Evolutionary conservation across 2,888 invertebrate genomes (phyloP).

Genomic region (Sphaerophoria rueppellii): DNA sequence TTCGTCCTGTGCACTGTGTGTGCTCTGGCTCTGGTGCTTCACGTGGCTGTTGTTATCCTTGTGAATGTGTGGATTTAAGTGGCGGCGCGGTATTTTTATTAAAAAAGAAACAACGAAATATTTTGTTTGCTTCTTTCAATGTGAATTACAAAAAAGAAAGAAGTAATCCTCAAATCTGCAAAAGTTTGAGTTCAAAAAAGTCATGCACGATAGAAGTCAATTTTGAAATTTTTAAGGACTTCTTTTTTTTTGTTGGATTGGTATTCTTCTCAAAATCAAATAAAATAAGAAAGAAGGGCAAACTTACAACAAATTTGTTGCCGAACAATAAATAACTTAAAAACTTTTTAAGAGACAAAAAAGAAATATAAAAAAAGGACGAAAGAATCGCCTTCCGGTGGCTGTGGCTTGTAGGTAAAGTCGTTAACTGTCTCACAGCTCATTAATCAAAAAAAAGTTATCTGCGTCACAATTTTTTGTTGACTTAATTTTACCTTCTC

Average conservation of each 20-base stretch:
- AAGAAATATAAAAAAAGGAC: slow-evolving; percentile 14
- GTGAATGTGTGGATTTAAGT: slow-evolving; percentile 5
- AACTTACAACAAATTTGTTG: not conserved
- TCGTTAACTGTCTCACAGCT: slow-evolving; percentile 31
- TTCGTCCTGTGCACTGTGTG: not conserved
- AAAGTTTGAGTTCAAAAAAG: slow-evolving; percentile 2
- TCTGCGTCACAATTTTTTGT: slow-evolving; percentile 11
- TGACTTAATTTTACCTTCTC: not conserved
- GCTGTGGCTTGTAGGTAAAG: not conserved
- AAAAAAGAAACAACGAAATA: slow-evolving; percentile 6
- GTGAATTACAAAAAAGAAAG: not conserved
- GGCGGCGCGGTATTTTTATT: slow-evolving; percentile 35
- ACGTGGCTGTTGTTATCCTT: slow-evolving; percentile 36
- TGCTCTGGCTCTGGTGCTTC: slow-evolving; percentile 10
- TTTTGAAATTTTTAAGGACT: slow-evolving; percentile 8
- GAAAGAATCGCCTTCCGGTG: slow-evolving; percentile 22
- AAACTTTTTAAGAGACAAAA: slow-evolving; percentile 11
- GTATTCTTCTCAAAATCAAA: not conserved
- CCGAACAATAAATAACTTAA: slow-evolving; percentile 25
- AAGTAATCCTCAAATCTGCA: slow-evolving; percentile 12
- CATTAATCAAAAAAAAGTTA: slow-evolving; percentile 60
- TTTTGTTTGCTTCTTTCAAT: slow-evolving; percentile 2
- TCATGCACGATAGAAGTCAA: slow-evolving; percentile 33
- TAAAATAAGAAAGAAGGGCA: not conserved
- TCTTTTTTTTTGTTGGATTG: not conserved